phyloP scores from a whole-genome alignment of 2,797 vertebrate species.

The Malurus splendens region DNA sequence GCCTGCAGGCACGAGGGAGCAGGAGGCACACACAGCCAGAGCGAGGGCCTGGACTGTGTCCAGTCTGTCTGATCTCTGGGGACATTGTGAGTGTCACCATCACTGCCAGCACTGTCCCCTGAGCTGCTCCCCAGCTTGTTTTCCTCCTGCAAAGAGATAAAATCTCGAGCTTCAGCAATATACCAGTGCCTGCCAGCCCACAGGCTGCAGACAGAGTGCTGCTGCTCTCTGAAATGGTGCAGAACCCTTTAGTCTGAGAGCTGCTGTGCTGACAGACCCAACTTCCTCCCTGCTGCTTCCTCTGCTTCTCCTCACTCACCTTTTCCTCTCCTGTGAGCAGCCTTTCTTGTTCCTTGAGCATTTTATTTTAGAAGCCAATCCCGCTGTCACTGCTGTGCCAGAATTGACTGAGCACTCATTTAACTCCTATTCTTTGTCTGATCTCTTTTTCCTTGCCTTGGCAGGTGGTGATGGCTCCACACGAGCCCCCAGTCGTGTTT shows the following conservation, averaged over 20 bases:
- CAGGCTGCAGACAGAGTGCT: neutral
- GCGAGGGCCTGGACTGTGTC: neutral
- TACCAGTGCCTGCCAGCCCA: neutral
- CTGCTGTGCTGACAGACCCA: neutral
- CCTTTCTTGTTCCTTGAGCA: neutral
- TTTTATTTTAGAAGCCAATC: neutral
- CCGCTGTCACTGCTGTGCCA: neutral
- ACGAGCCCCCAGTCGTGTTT: slow-evolving; percentile 90
- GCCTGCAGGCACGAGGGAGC: neutral
- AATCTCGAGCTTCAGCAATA: neutral
- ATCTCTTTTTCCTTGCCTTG: neutral
- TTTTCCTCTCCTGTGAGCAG: neutral
- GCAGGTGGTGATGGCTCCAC: slow-evolving; percentile 98
- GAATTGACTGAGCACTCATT: neutral
- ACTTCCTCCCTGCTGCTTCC: neutral
- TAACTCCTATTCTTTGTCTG: neutral
- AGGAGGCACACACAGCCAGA: neutral
- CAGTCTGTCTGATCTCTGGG: neutral
- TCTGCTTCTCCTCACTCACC: neutral
- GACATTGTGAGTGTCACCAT: neutral
- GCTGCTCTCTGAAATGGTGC: neutral
- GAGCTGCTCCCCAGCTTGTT: neutral
- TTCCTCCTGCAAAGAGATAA: neutral
- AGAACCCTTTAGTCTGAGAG: neutral
- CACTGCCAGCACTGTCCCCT: neutral